Evolutionary conservation across 2,113 vertebrate species (phyloP), one percentile per base, ranked within the genome.

Genomic region (Tringa solitaria): DNA sequence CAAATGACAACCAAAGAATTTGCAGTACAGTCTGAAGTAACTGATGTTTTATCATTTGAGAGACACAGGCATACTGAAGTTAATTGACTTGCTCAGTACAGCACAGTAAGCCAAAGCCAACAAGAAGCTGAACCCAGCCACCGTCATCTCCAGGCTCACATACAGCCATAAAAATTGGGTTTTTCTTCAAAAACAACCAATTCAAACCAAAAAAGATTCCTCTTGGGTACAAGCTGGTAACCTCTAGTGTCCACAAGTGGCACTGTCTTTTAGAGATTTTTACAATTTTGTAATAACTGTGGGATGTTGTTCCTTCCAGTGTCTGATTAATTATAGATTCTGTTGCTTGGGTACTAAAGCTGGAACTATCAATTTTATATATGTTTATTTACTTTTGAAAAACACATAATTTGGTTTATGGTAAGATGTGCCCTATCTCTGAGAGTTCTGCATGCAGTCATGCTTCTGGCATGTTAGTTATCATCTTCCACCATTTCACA

Each of bases 341-440:
- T 86, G 14, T 65, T 95, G 28, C 46, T 85, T 3, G 45, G 14
- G 41, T 83, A 88, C 75, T 90, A 65, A 90, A 77, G 59, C 46
- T 92, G 85, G 51, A 96, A 67, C 46, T 84, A 81, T 50, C 75
- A 86, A 78, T 93, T 95, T 74, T 64, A 59, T 63, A 22, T 69
- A 33, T 84, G 72, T 95, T 90, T 91, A 83, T 88, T 96, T 92
- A 80, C 33, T 91, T 96, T 72, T 77, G 27, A 73, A 68, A 88
- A 88, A 20, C 75, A 64, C 79, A 50, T 54, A 19, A 67, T 75
- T 91, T 75, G 57, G 81, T 92, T 92, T 46, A 75, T 61, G 46
- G 59, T 61, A 69, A 57, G 39, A 76, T 69, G 59, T 77, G 16
- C 37, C 9, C 7, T 53, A 7, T 77, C 54, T 84, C 43, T 69